phyloP scores from a whole-genome alignment of 2,797 vertebrate species.

The Acestrorhynchus altus region DNA sequence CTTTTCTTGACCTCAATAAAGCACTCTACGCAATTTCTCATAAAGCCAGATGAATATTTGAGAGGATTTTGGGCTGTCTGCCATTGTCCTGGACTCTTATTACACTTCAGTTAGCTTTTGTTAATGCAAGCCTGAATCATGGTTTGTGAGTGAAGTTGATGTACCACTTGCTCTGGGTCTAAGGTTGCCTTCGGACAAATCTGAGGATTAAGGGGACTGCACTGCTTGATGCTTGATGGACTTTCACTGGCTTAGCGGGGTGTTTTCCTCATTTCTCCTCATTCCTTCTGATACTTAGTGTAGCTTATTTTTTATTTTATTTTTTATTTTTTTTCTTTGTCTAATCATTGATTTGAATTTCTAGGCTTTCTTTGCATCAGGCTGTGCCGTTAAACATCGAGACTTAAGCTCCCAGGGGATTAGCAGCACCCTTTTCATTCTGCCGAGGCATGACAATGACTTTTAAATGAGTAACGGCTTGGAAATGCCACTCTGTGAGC shows the following conservation, averaged over 20 bases:
- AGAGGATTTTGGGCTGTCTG: conserved; percentile 10
- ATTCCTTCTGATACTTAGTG: conserved; percentile 63
- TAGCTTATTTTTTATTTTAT: conserved; percentile 67
- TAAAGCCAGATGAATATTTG: conserved; percentile 27
- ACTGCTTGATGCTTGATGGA: conserved; percentile 70
- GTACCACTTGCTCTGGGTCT: conserved; percentile 11
- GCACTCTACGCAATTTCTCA: conserved; percentile 24
- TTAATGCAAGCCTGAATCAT: conserved; percentile 53
- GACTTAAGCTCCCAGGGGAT: conserved; percentile 67
- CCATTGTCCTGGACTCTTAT: conserved; percentile 52
- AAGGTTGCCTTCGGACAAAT: conserved; percentile 37
- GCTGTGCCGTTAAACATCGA: conserved; percentile 61
- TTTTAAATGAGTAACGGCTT: conserved; percentile 59
- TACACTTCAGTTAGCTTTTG: conserved; percentile 61
- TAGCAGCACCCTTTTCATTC: conserved; percentile 64
- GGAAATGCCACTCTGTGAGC: conserved; percentile 45
- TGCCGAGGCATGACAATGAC: conserved; percentile 58
- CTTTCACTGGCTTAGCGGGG: conserved; percentile 54
- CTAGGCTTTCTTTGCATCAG: conserved; percentile 59
- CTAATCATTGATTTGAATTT: conserved; percentile 75
- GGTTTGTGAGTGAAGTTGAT: conserved; percentile 13
- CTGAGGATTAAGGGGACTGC: conserved; percentile 65
- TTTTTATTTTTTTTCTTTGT: conserved; percentile 63
- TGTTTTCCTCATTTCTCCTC: conserved; percentile 8
- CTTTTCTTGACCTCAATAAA: conserved; percentile 37